A percentile compares a stretch with the other conserved stretches of the same genome.
phyloP scores from a whole-genome alignment of 1,140 invertebrate genomes.

The Achatina immaculata region DNA sequence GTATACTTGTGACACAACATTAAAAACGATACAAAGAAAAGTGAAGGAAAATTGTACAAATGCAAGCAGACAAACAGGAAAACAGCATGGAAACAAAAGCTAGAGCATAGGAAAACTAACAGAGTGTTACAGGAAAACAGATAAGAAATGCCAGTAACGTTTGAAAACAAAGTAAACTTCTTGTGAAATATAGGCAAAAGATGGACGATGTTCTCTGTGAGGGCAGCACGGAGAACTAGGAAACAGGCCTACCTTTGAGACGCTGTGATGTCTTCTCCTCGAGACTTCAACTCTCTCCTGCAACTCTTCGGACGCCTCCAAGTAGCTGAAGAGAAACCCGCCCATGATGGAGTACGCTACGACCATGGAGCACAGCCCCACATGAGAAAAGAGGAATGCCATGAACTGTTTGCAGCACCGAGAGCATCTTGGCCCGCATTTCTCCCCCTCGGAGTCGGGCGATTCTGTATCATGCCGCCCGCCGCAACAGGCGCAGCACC shows the following conservation, averaged over 20 bases:
- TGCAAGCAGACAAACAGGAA: too few relatives aligned
- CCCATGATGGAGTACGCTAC: conserved; percentile 35
- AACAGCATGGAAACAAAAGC: too few relatives aligned
- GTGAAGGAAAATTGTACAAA: too few relatives aligned
- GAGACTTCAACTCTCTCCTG: background rate
- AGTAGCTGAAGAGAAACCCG: conserved; percentile 26
- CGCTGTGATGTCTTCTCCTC: background rate
- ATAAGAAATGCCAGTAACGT: too few relatives aligned
- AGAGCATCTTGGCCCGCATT: background rate
- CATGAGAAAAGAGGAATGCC: conserved; percentile 34
- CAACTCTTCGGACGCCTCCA: conserved; percentile 27
- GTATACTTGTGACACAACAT: too few relatives aligned
- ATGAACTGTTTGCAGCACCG: conserved; percentile 14
- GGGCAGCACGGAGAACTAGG: too few relatives aligned
- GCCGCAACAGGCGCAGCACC: background rate
- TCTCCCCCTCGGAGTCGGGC: background rate
- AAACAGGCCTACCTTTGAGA: background rate
- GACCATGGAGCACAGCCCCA: conserved; percentile 32
- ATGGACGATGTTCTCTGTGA: too few relatives aligned
- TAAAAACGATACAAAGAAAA: too few relatives aligned
- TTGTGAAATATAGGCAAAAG: too few relatives aligned
- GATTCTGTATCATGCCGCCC: background rate
- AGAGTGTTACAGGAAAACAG: too few relatives aligned
- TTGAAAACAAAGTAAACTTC: too few relatives aligned
- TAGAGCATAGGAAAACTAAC: too few relatives aligned